These are phyloP conservation scores for Microcaecilia unicolor DNA, from an alignment of 2,797 vertebrate genomes.

Conservation along the genomic window DNA sequence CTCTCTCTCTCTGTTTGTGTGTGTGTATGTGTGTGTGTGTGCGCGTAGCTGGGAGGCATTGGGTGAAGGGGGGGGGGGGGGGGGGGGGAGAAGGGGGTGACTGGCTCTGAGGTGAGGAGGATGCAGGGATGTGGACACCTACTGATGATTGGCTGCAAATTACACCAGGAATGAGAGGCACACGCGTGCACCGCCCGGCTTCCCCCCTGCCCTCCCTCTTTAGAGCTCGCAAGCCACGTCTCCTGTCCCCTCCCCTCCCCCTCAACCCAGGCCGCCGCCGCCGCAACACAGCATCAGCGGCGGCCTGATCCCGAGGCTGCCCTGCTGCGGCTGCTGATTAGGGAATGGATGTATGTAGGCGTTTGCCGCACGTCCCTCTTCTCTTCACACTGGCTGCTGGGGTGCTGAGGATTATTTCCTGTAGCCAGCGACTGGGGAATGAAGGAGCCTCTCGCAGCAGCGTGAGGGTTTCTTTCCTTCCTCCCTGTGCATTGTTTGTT, in stretches of 20 bases:
- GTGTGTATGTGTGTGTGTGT: slow-evolving; percentile 16
- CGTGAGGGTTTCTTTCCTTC: too few relatives aligned
- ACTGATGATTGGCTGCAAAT: slow-evolving; percentile 87
- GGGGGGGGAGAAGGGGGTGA: slow-evolving; percentile 37
- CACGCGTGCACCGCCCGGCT: slow-evolving; percentile 51
- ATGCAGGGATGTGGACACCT: slow-evolving; percentile 82
- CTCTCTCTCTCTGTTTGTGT: slow-evolving; percentile 19
- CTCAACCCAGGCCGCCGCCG: not conserved
- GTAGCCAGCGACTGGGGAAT: too few relatives aligned
- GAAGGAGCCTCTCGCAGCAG: too few relatives aligned
- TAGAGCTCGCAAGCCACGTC: slow-evolving; percentile 21
- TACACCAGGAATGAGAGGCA: slow-evolving; percentile 77
- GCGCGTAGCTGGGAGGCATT: slow-evolving; percentile 22
- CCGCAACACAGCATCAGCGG: not conserved
- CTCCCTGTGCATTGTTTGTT: too few relatives aligned
- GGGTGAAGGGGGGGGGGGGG: slow-evolving; percentile 11
- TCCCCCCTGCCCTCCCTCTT: not conserved
- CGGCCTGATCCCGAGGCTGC: too few relatives aligned
- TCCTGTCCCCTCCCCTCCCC: slow-evolving; percentile 10
- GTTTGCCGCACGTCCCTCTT: too few relatives aligned
- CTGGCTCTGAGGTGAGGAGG: slow-evolving; percentile 85
- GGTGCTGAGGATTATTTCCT: too few relatives aligned
- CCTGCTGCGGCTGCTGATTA: too few relatives aligned
- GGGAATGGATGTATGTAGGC: too few relatives aligned
- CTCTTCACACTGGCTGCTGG: too few relatives aligned